Evolutionary conservation across 2,797 vertebrate species (phyloP), one percentile per base, ranked within the genome.

Genomic region (Nasua narica): DNA sequence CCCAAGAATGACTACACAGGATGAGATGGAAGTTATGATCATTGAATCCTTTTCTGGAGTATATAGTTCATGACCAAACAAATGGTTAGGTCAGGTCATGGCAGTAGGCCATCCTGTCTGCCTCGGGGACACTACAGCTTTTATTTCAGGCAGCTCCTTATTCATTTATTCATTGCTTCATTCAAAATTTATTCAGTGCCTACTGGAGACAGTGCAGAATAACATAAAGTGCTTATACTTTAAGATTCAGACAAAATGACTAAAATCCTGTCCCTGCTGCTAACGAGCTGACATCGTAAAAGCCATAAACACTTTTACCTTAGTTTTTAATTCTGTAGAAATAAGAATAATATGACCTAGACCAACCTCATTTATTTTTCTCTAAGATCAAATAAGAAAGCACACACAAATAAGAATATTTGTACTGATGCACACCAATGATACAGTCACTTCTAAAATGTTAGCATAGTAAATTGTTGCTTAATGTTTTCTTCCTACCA

Each of bases 111-210:
- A 43, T 77, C 21, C 46, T 74, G 4, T 46, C 29, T 56, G 78
- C 43, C 54, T 78, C 5, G 7, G 74, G 54, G 10, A 43, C 54
- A 62, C 32, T 27, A 15, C 9, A 81, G 15, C 46, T 65, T 90
- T 89, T 74, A 84, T 88, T 83, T 94, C 56, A 32, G 19, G 37
- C 29, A 82, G 65, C 82, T 72, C 56, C 43, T 87, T 78, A 32
- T 54, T 96, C 84, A 96, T 93, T 88, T 92, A 89, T 96, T 97
- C 43, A 96, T 96, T 87, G 76, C 18, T 56, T 94, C 85, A 87
- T 88, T 96, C 85, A 91, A 94, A 93, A 91, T 96, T 35, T 65
- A 95, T 91, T 78, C 52, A 52, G 0, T n/a, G 23, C 7, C n/a
- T 90, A 29, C n/a, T 91, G 40, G 37, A 86, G 69, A 90, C 4